These are phyloP conservation scores for Macrotis lagotis DNA, from an alignment of 2,113 vertebrate genomes.

Conservation along the genomic window DNA sequence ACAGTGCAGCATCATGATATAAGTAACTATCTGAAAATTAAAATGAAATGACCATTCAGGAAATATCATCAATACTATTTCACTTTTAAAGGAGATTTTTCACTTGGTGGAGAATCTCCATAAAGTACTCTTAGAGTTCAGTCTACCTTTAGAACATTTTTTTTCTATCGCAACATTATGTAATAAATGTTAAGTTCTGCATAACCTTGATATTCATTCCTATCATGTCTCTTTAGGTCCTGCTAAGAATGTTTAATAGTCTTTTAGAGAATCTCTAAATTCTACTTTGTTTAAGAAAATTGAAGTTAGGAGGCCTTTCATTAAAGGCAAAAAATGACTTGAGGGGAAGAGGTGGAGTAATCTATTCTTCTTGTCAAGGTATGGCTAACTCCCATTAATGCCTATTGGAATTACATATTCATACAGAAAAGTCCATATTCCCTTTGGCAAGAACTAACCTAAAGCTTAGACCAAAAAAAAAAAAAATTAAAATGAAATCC, in stretches of 20 bases:
- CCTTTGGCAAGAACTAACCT: not conserved
- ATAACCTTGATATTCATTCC: not conserved
- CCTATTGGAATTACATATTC: not conserved
- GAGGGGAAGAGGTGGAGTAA: not conserved
- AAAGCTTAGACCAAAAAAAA: not conserved
- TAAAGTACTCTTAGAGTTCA: conserved; percentile 5
- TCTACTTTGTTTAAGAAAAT: not conserved
- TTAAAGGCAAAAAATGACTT: not conserved
- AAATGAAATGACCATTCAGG: not conserved
- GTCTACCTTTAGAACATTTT: not conserved
- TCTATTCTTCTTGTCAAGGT: not conserved
- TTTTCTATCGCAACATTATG: not conserved
- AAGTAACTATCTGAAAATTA: not conserved
- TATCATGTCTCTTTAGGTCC: not conserved
- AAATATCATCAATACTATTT: not conserved
- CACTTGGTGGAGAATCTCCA: not conserved
- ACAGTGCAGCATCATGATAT: not conserved
- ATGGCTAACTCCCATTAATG: not conserved
- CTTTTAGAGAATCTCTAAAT: not conserved
- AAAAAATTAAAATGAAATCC: not conserved
- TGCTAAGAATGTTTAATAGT: conserved; percentile 2
- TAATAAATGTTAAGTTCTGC: not conserved
- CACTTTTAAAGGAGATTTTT: not conserved
- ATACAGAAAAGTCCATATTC: not conserved
- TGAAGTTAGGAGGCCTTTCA: not conserved